Base-by-base conservation (phyloP, 1,140 invertebrate genomes). In the Oncopeltus fasciatus region DNA sequence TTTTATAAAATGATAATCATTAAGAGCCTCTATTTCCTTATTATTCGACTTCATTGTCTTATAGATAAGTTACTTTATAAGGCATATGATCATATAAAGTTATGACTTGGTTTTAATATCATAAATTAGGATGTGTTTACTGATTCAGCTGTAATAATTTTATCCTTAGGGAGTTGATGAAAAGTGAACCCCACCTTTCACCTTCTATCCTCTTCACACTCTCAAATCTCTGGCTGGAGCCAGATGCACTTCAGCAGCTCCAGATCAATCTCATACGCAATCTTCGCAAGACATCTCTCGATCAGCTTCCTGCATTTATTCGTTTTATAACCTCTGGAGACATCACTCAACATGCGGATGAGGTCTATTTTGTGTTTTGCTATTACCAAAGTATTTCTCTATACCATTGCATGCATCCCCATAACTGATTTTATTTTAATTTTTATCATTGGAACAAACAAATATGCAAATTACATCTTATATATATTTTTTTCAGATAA, bases 401-500 rank as follows among this genome's bases (percentile, higher is more conserved):
- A n/a, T n/a, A n/a, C n/a, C n/a, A n/a, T n/a, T n/a, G 11, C 38
- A 44, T n/a, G n/a, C n/a, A n/a, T n/a, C n/a, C n/a, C n/a, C n/a
- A n/a, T n/a, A n/a, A n/a, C n/a, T n/a, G n/a, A n/a, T n/a, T n/a
- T n/a, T n/a, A n/a, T n/a, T n/a, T n/a, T n/a, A n/a, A n/a, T n/a
- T n/a, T n/a, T n/a, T n/a, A n/a, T n/a, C n/a, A n/a, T n/a, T n/a
- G n/a, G n/a, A n/a, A n/a, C n/a, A n/a, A n/a, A n/a, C n/a, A n/a
- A n/a, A n/a, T n/a, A n/a, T n/a, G n/a, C n/a, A n/a, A n/a, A n/a
- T n/a, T n/a, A n/a, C n/a, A n/a, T n/a, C n/a, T n/a, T n/a, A n/a
- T n/a, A n/a, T n/a, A n/a, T 43, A 43, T 62, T 62, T 46, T n/a
- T 57, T 64, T 33, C 47, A 64, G 62, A 21, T 64, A 33, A 59